A percentile compares a stretch with the other conserved stretches of the same genome.
These are phyloP conservation scores for Tachina lurida DNA, from an alignment of 2,888 invertebrate genomes.

Conservation along the genomic window DNA sequence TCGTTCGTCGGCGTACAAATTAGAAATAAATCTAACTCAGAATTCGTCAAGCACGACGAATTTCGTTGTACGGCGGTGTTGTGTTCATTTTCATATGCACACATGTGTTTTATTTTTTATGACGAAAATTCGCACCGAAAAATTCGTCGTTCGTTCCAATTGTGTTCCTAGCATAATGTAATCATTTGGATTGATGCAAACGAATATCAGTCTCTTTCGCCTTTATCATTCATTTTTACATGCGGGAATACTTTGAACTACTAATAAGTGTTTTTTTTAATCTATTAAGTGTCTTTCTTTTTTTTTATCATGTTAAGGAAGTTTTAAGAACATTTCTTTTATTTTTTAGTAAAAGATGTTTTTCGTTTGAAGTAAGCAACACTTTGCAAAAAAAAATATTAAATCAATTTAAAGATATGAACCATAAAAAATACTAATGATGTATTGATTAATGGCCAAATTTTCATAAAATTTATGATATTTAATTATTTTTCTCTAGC, in stretches of 20 bases:
- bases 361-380: neutral
- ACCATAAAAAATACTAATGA: too few relatives aligned
- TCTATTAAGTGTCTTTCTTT: neutral
- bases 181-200: conserved; percentile 21
- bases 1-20: too few relatives aligned
- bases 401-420: neutral
- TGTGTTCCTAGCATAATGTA: too few relatives aligned
- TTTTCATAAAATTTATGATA: neutral
- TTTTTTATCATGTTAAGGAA: neutral
- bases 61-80: too few relatives aligned
- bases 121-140: too few relatives aligned
- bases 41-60: too few relatives aligned
- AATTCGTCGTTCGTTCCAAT: too few relatives aligned
- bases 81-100: too few relatives aligned
- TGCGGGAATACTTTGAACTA: conserved; percentile 3
- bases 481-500: neutral
- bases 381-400: neutral
- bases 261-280: neutral
- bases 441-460: neutral
- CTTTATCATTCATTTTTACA: conserved; percentile 13
- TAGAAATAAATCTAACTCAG: too few relatives aligned
- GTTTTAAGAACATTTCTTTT: neutral
- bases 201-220: neutral
- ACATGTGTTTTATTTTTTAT: too few relatives aligned
- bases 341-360: neutral